Evolutionary conservation across 2,888 invertebrate genomes (phyloP).

Genomic region (Drosophila mettleri): DNA sequence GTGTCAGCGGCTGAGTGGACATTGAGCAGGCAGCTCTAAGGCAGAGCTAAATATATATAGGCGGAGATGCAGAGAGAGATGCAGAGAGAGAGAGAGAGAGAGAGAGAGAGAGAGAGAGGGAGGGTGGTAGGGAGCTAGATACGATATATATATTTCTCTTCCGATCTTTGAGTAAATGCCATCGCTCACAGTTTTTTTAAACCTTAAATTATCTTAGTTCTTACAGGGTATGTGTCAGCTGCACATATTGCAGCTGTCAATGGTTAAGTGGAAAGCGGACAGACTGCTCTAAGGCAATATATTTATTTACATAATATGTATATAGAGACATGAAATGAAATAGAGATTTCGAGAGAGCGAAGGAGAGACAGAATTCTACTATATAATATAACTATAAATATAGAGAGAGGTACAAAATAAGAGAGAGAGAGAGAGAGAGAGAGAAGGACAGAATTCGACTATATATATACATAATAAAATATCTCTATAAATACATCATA

Average conservation of each 20-base stretch:
- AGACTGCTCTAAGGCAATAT: not conserved
- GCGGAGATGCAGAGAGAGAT: not conserved
- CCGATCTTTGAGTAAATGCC: not conserved
- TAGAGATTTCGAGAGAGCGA: too few species aligned
- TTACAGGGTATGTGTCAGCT: too few species aligned
- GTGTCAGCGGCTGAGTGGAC: slow-evolving; percentile 14
- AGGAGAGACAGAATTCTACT: too few species aligned
- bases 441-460: too few species aligned
- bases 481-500: too few species aligned
- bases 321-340: too few species aligned
- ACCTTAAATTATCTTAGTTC: too few species aligned
- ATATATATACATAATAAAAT: too few species aligned
- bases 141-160: not conserved
- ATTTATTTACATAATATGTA: too few species aligned
- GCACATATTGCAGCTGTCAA: slow-evolving; percentile 4
- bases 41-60: not conserved
- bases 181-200: too few species aligned
- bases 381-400: too few species aligned
- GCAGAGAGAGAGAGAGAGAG: not conserved
- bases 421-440: not conserved
- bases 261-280: slow-evolving; percentile 10
- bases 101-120: not conserved
- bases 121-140: not conserved
- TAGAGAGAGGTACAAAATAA: not conserved
- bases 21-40: slow-evolving; percentile 4